Evolutionary conservation across 2,797 vertebrate genomes (phyloP).

Genomic region (Karalla daura): DNA sequence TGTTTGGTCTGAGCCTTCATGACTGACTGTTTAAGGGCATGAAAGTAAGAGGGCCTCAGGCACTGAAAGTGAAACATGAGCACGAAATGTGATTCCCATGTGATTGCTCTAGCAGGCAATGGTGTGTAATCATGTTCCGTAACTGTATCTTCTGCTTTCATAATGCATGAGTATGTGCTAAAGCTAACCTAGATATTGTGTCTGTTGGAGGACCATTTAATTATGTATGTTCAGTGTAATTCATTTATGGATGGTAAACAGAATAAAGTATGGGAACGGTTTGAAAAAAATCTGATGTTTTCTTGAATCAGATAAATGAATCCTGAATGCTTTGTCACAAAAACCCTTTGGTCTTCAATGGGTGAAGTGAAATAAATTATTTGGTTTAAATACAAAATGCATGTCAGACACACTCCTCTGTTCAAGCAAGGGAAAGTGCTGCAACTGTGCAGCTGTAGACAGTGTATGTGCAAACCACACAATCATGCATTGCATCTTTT

Average conservation of each 20-base stretch:
- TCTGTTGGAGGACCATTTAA: slow-evolving; percentile 43
- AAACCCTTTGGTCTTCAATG: not conserved
- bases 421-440: slow-evolving; percentile 28
- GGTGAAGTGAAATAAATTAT: slow-evolving; percentile 11
- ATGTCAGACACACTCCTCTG: slow-evolving; percentile 51
- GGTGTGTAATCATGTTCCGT: slow-evolving; percentile 67
- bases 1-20: slow-evolving; percentile 22
- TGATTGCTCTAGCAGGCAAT: slow-evolving; percentile 53
- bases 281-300: slow-evolving; percentile 6
- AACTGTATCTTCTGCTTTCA: slow-evolving; percentile 68
- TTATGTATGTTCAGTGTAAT: slow-evolving; percentile 50
- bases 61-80: slow-evolving; percentile 81
- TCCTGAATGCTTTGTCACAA: not conserved
- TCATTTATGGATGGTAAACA: slow-evolving; percentile 26
- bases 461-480: slow-evolving; percentile 23
- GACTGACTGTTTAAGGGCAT: slow-evolving; percentile 49
- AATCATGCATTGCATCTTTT: not conserved
- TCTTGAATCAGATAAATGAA: not conserved
- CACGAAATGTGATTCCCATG: slow-evolving; percentile 76
- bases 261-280: slow-evolving; percentile 1
- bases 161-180: slow-evolving; percentile 71
- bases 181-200: slow-evolving; percentile 55
- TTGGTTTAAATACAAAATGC: slow-evolving; percentile 8
- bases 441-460: slow-evolving; percentile 45
- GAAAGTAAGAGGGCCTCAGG: slow-evolving; percentile 73